Base-by-base conservation (phyloP, 2,888 invertebrate genomes). In the Lacanobia oleracea region DNA sequence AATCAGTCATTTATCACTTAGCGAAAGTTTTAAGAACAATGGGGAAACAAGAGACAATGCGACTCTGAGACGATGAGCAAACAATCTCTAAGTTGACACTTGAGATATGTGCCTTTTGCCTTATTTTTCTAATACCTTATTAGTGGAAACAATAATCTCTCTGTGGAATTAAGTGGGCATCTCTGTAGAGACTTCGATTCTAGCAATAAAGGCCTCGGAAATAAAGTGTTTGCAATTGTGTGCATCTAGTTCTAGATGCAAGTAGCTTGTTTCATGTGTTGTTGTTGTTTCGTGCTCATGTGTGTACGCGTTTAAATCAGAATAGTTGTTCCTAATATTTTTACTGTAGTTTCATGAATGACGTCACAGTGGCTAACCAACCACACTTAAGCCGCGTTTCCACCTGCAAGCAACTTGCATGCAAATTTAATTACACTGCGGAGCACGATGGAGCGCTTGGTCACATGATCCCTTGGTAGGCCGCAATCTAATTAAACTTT, bases 21-120 rank as follows among this genome's bases (percentile, higher is more conserved):
- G 66, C 51, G 78, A 79, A 79, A 80, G 78, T 27, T 64, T 50
- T 60, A 51, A 59, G 68, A 80, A 80, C 50, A 80, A 66, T 78
- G 63, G 80, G 54, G 69, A 79, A 80, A 63, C 10, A 50, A 63
- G 27, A 27, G 16, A 79, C 81, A 80, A 80, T 75, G 23, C 40
- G 8, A 51, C 56, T 66, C 40, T 51, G 12, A 43, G 65, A 50
- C 73, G n/a, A 59, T 33, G 57, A 62, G 43, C 61, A 53, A 53
- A 21, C 43, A 33, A 53, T 50, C 40, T 56, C 45, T 62, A 51
- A 76, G 23, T 45, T 66, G 40, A 66, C 57, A 64, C 16, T 50
- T 56, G 27, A 33, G 45, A 33, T 59, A 43, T 48, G 21, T 72
- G 40, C 40, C 7, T 71, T 72, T 45, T 33, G 72, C 12, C 16